Evolutionary conservation across 2,113 vertebrate species (phyloP), one percentile per base, ranked within the genome.

Genomic region (Philantomba maxwellii): DNA sequence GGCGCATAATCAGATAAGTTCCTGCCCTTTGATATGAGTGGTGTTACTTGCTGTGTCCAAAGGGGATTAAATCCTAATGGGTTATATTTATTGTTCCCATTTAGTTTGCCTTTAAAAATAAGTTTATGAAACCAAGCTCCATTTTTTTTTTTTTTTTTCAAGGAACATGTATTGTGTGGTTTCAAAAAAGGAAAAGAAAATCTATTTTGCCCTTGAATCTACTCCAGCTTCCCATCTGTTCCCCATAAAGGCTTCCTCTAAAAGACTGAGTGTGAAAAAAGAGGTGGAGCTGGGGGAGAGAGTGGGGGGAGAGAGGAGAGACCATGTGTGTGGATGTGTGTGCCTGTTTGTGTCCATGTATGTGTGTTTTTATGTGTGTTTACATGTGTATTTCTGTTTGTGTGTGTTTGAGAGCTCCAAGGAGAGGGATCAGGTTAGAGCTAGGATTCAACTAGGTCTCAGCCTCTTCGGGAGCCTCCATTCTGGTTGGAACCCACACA

Each of bases 111-210:
- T 86, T 91, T 7, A 55, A 85, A 43, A 80, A 58, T 55, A 39
- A 33, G 47, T 83, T 84, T 89, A 82, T 28, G 33, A 86, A 93
- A 86, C 39, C 19, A 90, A 89, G 43, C 23, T 93, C 60, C 11
- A 75, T 93, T 86, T 95, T 89, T 70, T 80, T 49, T 87, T 81
- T 90, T 86, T 28, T 30, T 73, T 87, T 82, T n/a, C 25, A 39
- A 90, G 62, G 53, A 90, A 85, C 23, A 21, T 53, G 25, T 49
- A 43, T 36, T 84, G 2, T 80, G 58, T 89, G 23, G 36, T 60
- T 93, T 88, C 6, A 82, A 13, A 66, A 33, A 66, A 47, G 58
- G 55, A 57, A 91, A 82, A 77, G 80, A 25, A 87, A 58, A 70
- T 70, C 47, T 75, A 87, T 82, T 55, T 58, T 58, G 30, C 36